phyloP scores from a whole-genome alignment of 2,888 invertebrate genomes.

The Xanthorhoe designata region DNA sequence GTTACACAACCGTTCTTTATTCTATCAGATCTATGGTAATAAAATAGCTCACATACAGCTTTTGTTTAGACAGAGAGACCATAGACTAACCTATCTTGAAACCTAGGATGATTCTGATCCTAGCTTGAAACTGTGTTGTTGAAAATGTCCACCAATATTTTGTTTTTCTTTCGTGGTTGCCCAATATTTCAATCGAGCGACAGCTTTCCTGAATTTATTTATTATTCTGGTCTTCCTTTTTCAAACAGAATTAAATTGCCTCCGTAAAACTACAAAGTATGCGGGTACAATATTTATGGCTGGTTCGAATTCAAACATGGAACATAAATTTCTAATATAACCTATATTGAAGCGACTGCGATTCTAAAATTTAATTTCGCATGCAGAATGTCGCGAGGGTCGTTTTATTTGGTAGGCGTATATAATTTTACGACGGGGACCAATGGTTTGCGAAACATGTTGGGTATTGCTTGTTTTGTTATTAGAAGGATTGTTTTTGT shows the following conservation, averaged over 20 bases:
- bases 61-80: too few relatives aligned
- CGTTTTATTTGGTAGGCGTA: slow-evolving; percentile 84
- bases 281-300: slow-evolving; percentile 61
- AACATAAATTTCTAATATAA: slow-evolving; percentile 82
- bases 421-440: slow-evolving; percentile 84
- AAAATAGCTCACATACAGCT: too few relatives aligned
- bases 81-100: too few relatives aligned
- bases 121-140: too few relatives aligned
- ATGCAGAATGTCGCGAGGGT: slow-evolving; percentile 79
- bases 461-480: slow-evolving; percentile 66
- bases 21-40: too few relatives aligned
- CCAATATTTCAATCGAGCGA: too few relatives aligned
- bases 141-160: too few relatives aligned
- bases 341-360: slow-evolving; percentile 82
- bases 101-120: too few relatives aligned
- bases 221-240: background rate
- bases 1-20: too few relatives aligned
- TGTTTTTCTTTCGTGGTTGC: background rate
- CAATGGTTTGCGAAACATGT: slow-evolving; percentile 81
- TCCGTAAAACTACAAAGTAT: slow-evolving; percentile 3
- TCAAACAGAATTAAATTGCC: slow-evolving; percentile 2
- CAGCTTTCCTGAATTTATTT: background rate
- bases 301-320: slow-evolving; percentile 76
- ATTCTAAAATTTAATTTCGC: slow-evolving; percentile 85
- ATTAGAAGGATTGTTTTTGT: slow-evolving; percentile 49